Base-by-base conservation (phyloP, 2,888 invertebrate genomes). In the Acronicta leporina region DNA sequence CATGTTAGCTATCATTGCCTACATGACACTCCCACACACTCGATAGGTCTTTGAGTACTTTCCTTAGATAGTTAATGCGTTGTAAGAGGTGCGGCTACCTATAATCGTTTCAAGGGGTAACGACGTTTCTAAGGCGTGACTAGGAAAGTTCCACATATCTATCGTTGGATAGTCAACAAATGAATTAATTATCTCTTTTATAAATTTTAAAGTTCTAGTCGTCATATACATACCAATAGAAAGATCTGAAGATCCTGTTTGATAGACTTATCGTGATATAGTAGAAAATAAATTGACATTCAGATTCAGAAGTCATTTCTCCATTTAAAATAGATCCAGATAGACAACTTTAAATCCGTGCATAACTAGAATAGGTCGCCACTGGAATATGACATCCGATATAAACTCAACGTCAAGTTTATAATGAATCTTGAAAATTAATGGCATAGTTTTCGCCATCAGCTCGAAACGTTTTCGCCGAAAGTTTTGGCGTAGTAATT, bases 401-500 rank as follows among this genome's bases (percentile, higher is more conserved):
- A 33, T 13, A 48, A 50, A 45, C 45, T 43, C 15, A 15, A 8
- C n/a, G 25, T 44, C 15, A 61, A 55, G 45, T 68, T 69, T 35
- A 43, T 53, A 61, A 61, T 56, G 51, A 67, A 56, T 67, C 52
- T 67, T 8, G 48, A 55, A 57, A 73, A 70, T 70, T 68, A 73
- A 73, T 68, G 47, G 42, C 44, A 42, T 56, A 68, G 53, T 69
- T 68, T 27, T 44, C 58, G 44, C 55, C 35, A 73, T 60, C 60
- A 67, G n/a, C 73, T 52, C 45, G 16, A 57, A 53, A 38, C 16
- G 50, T 50, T 41, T 20, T 30, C 15, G 20, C 35, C 61, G 20
- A 54, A 68, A 69, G 46, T 69, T 73, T 69, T 27, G 50, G 50
- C 40, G 50, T 53, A 56, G 68, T 69, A 73, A 69, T 69, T 69